Base-by-base conservation (phyloP, 2,888 invertebrate species). In the Xanthorhoe designata region DNA sequence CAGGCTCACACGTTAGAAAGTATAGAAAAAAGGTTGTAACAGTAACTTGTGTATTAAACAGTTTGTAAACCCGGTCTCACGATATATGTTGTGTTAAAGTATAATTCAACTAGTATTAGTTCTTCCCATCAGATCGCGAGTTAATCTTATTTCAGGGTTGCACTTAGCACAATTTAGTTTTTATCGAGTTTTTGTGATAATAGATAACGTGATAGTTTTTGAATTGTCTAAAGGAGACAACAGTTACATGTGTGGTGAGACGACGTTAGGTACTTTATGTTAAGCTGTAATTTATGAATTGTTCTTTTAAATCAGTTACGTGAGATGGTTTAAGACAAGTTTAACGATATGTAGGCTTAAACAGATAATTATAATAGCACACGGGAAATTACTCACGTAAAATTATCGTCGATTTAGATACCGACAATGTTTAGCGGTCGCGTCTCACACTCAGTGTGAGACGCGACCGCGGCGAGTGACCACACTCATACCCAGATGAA, bases 221-320 rank as follows among this genome's bases (percentile, higher is more conserved):
- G 72, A 73, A 73, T 78, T 79, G 77, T 85, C 81, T 75, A 75
- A 74, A 62, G 89, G 91, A 90, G 89, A 91, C 88, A 88, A 79
- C 80, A 78, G 92, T 92, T 92, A 92, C 93, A 92, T 92, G 92
- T 92, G 93, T 92, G 92, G 93, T 92, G 93, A 93, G 92, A 92
- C 92, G 92, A 90, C 89, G 90, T 87, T 89, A 91, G 90, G 87
- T 83, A 82, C 81, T 86, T 77, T 54, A 64, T 52, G 35, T 35
- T 58, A 64, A 64, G 49, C 19, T 64, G 18, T 56, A 54, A 64
- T 54, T 50, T 47, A 45, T 56, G 24, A 13, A 24, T 24, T 56
- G 35, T 63, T 18, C 13, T 38, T 15, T 42, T 59, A 38, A 50
- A 29, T 29, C 10, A 24, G n/a, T 18, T 38, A 51, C 24, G 35